A percentile compares a stretch with the other conserved stretches of the same genome.
phyloP scores from a whole-genome alignment of 2,113 vertebrate genomes.

The Zapus hudsonius region DNA sequence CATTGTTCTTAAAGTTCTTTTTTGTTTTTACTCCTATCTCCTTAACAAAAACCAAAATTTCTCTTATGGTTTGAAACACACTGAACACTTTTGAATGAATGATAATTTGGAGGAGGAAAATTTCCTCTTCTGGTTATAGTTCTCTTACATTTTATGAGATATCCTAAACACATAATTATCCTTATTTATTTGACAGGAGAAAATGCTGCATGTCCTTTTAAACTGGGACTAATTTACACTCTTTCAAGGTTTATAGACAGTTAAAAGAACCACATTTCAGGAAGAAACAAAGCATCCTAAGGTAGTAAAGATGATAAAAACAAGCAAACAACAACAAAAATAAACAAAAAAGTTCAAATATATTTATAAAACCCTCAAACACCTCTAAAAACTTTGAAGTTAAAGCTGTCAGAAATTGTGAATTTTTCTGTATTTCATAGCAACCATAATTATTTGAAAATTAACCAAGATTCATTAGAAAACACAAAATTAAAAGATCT shows the following conservation, averaged over 20 bases:
- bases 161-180: conserved; percentile 69
- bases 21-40: conserved; percentile 34
- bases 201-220: conserved; percentile 60
- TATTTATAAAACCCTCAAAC: conserved; percentile 54
- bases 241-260: conserved; percentile 65
- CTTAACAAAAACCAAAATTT: conserved; percentile 31
- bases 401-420: conserved; percentile 18
- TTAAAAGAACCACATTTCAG: conserved; percentile 67
- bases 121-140: conserved; percentile 55
- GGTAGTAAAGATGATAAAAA: conserved; percentile 44
- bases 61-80: conserved; percentile 55
- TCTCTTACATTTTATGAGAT: conserved; percentile 67
- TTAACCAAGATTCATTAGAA: conserved; percentile 34
- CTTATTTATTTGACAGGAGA: conserved; percentile 51
- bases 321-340: conserved; percentile 65
- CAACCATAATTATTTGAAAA: conserved; percentile 52
- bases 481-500: conserved; percentile 15
- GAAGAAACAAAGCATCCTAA: conserved; percentile 68
- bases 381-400: conserved; percentile 38
- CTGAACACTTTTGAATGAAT: conserved; percentile 28
- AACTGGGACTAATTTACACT: conserved; percentile 67
- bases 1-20: conserved; percentile 50
- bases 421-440: conserved; percentile 31
- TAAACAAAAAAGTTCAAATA: conserved; percentile 49
- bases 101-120: conserved; percentile 40